A percentile compares a stretch with the other conserved stretches of the same genome.
Evolutionary conservation across 30 jellyfish, hydroid and myxozoan species (phyloP).

Genomic region (Calvadosia cruxmelitensis): DNA sequence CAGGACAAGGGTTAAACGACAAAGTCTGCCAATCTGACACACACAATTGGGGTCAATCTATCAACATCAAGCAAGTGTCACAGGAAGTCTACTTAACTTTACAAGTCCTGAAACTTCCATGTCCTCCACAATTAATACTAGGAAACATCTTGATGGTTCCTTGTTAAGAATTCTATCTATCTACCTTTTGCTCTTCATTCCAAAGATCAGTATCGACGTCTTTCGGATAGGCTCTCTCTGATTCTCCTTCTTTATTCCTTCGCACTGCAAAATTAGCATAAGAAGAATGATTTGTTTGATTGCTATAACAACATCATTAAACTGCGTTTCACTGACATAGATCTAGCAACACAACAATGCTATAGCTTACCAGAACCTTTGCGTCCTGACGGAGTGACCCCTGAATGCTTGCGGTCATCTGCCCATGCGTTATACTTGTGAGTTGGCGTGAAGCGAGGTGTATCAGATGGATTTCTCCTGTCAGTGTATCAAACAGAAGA

Average conservation of each 20-base stretch:
- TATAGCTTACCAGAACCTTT: conserved; percentile 27
- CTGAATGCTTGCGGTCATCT: conserved; percentile 55
- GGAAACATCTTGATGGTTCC: too few species aligned
- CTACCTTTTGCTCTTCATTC: conserved; percentile 65
- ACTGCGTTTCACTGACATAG: too few species aligned
- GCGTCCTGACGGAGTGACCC: conserved; percentile 10
- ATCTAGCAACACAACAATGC: too few species aligned
- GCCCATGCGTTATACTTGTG: conserved; percentile 91
- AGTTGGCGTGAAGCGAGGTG: conserved; percentile 96
- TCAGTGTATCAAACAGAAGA: too few species aligned
- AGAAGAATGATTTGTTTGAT: too few species aligned
- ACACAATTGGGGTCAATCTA: neutral
- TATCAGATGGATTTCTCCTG: conserved; percentile 20
- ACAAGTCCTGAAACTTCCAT: too few species aligned
- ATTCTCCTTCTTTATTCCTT: conserved; percentile 9
- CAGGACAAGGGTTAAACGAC: too few species aligned
- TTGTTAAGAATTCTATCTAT: neutral
- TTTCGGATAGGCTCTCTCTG: conserved; percentile 6
- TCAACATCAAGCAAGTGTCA: too few species aligned
- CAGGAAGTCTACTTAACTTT: too few species aligned
- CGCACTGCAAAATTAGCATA: neutral
- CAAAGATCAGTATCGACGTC: conserved; percentile 34
- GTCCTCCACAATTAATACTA: too few species aligned
- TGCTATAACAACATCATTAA: too few species aligned
- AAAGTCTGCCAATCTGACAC: neutral